Base-by-base conservation (phyloP, 2,113 vertebrate genomes). In the Chitala chitala region DNA sequence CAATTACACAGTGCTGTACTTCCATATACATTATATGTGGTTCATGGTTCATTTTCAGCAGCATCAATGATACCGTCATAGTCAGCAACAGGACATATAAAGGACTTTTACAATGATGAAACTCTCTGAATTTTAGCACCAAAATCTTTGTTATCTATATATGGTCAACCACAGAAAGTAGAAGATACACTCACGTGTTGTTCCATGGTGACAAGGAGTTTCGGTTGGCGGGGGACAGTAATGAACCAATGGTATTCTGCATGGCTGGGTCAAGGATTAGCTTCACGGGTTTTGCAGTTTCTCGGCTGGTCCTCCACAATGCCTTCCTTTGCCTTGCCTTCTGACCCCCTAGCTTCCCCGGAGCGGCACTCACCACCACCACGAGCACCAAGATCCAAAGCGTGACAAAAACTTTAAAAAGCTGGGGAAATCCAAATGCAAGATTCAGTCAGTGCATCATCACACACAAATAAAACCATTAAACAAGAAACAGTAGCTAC, bases 141-240 rank as follows among this genome's bases (percentile, higher is more conserved):
- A 5, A 8, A 26, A 2, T 1, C 9, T 61, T 38, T 7, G 26
- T 38, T 36, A 36, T 0, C 2, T 17, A 44, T 26, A n/a, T 9
- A 46, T 24, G 12, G 1, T 38, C 59, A 20, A 24, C 20, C 22
- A 42, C 10, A 17, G 38, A 6, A 33, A 20, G 29, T 69, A 29
- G 15, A 6, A 10, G 1, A 9, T 2, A 3, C 5, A 40, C 86
- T 83, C 72, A 90, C 89, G 20, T 85, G 81, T 86, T 89, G 0
- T 58, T 85, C 89, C 89, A 91, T 0, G 89, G 89, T 0, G 88
- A 87, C 59, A 89, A 72, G 77, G 89, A 90, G 61, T 59, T 77
- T 63, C n/a, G n/a, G n/a, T n/a, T n/a, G n/a, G n/a, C n/a, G n/a
- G n/a, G n/a, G n/a, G n/a, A n/a, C n/a, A n/a, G n/a, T n/a, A n/a